Evolutionary conservation across 2,797 vertebrate genomes (phyloP), one percentile per base, ranked within the genome.

Genomic region (Ispidina picta): DNA sequence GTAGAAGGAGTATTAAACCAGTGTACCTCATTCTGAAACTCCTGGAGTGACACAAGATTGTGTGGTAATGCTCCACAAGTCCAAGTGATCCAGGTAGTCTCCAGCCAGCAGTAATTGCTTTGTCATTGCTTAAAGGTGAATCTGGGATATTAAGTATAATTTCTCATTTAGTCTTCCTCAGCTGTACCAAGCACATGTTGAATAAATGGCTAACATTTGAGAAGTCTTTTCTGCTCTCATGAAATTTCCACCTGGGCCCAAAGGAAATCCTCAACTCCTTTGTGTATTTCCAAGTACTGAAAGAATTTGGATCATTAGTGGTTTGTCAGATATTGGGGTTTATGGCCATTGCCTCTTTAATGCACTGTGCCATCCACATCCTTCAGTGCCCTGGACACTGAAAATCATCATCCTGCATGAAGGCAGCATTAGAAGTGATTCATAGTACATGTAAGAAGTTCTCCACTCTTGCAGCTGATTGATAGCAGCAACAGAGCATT

Each of bases 401-500:
- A 66, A n/a, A 83, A 41, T 73, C 13, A 2, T 83, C 44, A 79
- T 89, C 64, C 33, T 84, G 12, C 52, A 11, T 86, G 59, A 81
- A 83, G 68, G 60, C 56, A 70, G 33, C 17, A 23, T 68, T 80
- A 76, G 44, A 78, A 60, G 35, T 84, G 64, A 83, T 81, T 92
- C 58, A 54, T 49, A 37, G 62, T 49, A 89, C 73, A 86, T 58
- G 7, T 69, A 78, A 63, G 54, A 92, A 85, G 75, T 83, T 68
- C 5, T 15, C 86, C 74, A 29, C 39, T 91, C 22, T 64, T 80
- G 29, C 63, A 43, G 44, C 6, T 87, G 83, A 74, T 69, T 74
- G 88, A 88, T 84, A 58, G 46, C 54, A 77, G 49, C 20, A 94
- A 72, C 39, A 39, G 71, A 76, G 31, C 39, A 70, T 89, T 94